Evolutionary conservation across 2,113 vertebrate genomes (phyloP), one percentile per base, ranked within the genome.

Genomic region (rabbit (Oryctolagus cuniculus)): DNA sequence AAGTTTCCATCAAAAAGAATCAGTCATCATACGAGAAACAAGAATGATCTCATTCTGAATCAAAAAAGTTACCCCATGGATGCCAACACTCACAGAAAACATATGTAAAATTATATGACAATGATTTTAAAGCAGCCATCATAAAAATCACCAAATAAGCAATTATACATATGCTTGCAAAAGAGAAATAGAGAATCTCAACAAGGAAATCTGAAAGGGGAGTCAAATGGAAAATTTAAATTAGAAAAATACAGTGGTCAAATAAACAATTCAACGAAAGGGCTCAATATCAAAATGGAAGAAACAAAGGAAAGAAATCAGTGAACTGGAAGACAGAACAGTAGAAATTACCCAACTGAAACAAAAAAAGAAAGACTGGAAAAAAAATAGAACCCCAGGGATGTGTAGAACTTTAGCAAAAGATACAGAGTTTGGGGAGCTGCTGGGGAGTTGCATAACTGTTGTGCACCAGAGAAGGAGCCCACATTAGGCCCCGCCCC

Each of bases 161-260:
- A 89, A 67, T 58, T 82, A 82, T 22, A 94, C 79, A 90, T 29
- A 86, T 27, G 78, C 44, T 74, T 64, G 34, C 74, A 91, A 73
- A 87, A 44, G 12, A 44, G 82, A 90, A 75, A 55, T 17, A 70
- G 70, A 66, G 73, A 24, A 3, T 72, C 51, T 44, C 55, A 49
- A 22, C 49, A 89, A 92, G 79, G 64, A 82, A 74, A 49, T 16
- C 22, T 63, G 29, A 21, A 92, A 78, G 34, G 53, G 67, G 44
- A 70, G 74, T 17, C 34, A 74, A 85, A 38, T 29, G 16, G 25
- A 86, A 86, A 93, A 90, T 81, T 87, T 89, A 84, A 29, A 16
- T 25, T 69, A 51, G 29, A 66, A 74, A 74, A 58, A 67, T 75
- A 75, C 16, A 66, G 63, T 89, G 75, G 66, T 1, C 27, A 93